Evolutionary conservation across 2,797 vertebrate genomes (phyloP).

Genomic region (Synanceia verrucosa): DNA sequence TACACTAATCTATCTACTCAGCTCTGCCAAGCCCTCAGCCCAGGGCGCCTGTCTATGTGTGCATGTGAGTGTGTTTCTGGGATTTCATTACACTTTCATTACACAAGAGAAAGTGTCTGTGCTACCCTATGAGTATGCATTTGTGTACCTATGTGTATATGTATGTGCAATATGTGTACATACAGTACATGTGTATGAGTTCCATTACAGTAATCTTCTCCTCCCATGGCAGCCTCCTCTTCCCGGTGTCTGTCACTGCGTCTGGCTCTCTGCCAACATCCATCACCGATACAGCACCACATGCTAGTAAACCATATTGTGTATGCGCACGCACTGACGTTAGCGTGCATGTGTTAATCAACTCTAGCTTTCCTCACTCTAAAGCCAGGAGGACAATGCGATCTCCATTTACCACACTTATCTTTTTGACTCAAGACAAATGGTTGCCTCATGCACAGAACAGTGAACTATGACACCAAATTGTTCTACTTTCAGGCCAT

Average conservation of each 20-base stretch:
- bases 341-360: conserved; percentile 28
- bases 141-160: conserved; percentile 16
- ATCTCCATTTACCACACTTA: conserved; percentile 46
- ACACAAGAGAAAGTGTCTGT: conserved; percentile 19
- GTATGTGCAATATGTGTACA: conserved; percentile 11
- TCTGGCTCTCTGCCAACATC: conserved; percentile 36
- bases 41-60: conserved; percentile 41
- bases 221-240: conserved; percentile 24
- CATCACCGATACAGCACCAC: conserved; percentile 25
- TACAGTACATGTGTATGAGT: conserved; percentile 4
- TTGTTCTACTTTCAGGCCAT: conserved; percentile 58
- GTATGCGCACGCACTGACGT: neutral
- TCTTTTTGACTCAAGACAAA: conserved; percentile 65
- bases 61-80: conserved; percentile 28
- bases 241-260: conserved; percentile 41
- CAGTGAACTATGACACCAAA: conserved; percentile 54
- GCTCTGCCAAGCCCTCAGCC: conserved; percentile 74
- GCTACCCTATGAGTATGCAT: conserved; percentile 29
- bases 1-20: conserved; percentile 79
- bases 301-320: neutral
- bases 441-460: conserved; percentile 35
- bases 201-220: conserved; percentile 43
- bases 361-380: conserved; percentile 26
- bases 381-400: conserved; percentile 37
- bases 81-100: conserved; percentile 59